These are phyloP conservation scores for Columba janthina DNA, from an alignment of 2,113 vertebrate species.

Conservation along the genomic window DNA sequence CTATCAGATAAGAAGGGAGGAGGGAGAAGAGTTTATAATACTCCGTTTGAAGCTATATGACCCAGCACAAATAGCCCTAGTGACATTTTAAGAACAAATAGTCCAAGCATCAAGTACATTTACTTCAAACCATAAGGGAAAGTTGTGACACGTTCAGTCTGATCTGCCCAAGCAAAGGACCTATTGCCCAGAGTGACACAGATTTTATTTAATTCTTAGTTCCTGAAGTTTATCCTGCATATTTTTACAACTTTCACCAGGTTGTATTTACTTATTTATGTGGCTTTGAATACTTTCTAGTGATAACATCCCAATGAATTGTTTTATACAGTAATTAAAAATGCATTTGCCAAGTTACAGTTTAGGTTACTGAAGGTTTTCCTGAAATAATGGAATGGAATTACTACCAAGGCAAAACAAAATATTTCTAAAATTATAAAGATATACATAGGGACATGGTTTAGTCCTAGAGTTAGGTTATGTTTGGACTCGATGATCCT, in stretches of 20 bases:
- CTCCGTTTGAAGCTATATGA: slow-evolving; percentile 1
- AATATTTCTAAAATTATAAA: neutral
- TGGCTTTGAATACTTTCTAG: neutral
- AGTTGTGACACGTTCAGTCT: neutral
- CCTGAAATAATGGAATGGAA: neutral
- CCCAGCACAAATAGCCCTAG: neutral
- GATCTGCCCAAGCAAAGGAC: neutral
- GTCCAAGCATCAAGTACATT: neutral
- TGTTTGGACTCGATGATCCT: no score
- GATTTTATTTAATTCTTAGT: neutral
- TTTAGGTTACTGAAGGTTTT: neutral
- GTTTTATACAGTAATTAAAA: neutral
- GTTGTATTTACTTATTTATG: neutral
- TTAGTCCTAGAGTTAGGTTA: no score
- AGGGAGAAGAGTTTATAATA: neutral
- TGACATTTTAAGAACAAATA: slow-evolving; percentile 41
- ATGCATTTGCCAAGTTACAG: neutral
- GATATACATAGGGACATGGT: neutral
- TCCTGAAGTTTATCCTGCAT: neutral
- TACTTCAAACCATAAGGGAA: neutral
- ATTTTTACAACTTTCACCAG: neutral
- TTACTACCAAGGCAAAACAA: neutral
- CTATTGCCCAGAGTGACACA: neutral
- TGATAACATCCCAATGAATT: neutral
- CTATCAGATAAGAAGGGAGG: neutral